A percentile compares a stretch with the other conserved stretches of the same genome.
Evolutionary conservation across 2,797 vertebrate genomes (phyloP).

Genomic region (Neostethus bicornis): DNA sequence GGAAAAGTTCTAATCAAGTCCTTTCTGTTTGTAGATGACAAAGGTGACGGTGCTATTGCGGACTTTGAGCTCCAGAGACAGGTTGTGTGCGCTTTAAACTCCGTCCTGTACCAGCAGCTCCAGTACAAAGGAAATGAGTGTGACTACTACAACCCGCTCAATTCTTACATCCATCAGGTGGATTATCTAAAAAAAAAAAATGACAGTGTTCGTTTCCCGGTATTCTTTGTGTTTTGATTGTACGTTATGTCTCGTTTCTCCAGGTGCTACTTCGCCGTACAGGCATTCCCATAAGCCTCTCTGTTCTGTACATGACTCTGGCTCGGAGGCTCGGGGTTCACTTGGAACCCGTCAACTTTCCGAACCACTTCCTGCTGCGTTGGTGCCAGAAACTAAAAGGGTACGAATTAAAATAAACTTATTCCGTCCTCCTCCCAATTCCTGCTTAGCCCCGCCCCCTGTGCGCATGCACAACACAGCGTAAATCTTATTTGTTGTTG

Average conservation of each 20-base stretch:
- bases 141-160: constrained; percentile 97
- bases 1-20: neutral
- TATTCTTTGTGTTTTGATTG: neutral
- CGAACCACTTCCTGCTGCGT: constrained; percentile 93
- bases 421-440: neutral
- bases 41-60: constrained; percentile 83
- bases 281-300: constrained; percentile 98
- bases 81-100: constrained; percentile 89
- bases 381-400: constrained; percentile 91
- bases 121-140: constrained; percentile 95
- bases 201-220: too few species aligned
- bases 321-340: constrained; percentile 88
- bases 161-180: constrained; percentile 98
- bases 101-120: constrained; percentile 92
- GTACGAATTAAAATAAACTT: constrained; percentile 63
- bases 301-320: constrained; percentile 93
- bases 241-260: neutral
- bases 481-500: too few species aligned
- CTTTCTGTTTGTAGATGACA: constrained; percentile 3
- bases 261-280: constrained; percentile 92
- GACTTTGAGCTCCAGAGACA: constrained; percentile 93
- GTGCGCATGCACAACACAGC: too few species aligned
- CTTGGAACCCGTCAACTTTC: constrained; percentile 96
- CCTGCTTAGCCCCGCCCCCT: too few species aligned
- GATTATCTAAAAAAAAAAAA: accelerated